These are phyloP conservation scores for Lutraria lutraria DNA, from an alignment of 2,888 invertebrate species.

Conservation along the genomic window DNA sequence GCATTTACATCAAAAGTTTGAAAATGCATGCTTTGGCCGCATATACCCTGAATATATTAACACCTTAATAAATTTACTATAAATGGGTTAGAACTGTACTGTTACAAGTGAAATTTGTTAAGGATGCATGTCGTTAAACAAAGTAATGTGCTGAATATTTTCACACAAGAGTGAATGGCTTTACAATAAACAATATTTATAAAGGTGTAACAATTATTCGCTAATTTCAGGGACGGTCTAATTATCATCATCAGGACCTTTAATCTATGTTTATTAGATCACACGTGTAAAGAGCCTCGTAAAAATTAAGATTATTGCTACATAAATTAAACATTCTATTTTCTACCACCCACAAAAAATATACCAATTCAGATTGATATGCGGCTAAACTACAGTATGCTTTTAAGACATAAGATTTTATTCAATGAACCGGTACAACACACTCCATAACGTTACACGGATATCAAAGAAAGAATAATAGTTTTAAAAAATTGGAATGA, in stretches of 20 bases:
- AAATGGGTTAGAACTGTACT: background rate
- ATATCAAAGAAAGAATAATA: slow-evolving; percentile 26
- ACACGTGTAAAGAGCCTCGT: slow-evolving; percentile 23
- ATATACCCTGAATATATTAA: background rate
- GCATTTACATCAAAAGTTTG: background rate
- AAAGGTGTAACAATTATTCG: background rate
- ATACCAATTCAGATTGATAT: background rate
- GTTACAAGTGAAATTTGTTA: background rate
- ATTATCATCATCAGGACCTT: background rate
- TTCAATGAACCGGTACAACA: slow-evolving; percentile 20
- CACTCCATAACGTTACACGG: slow-evolving; percentile 38
- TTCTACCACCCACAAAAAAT: slow-evolving; percentile 14
- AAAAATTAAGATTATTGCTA: background rate
- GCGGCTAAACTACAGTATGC: background rate
- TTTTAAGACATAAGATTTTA: slow-evolving; percentile 24
- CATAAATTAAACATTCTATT: background rate
- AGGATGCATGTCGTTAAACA: background rate
- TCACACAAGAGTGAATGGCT: background rate
- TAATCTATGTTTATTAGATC: slow-evolving; percentile 12
- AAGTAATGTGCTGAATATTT: background rate
- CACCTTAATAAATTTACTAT: background rate
- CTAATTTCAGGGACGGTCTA: slow-evolving; percentile 4
- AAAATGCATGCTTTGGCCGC: background rate
- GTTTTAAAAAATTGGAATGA: slow-evolving; percentile 15
- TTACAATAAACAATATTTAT: slow-evolving; percentile 8